phyloP scores from a whole-genome alignment of 2,888 invertebrate species.

The Lepidocyrtoides sp. region DNA sequence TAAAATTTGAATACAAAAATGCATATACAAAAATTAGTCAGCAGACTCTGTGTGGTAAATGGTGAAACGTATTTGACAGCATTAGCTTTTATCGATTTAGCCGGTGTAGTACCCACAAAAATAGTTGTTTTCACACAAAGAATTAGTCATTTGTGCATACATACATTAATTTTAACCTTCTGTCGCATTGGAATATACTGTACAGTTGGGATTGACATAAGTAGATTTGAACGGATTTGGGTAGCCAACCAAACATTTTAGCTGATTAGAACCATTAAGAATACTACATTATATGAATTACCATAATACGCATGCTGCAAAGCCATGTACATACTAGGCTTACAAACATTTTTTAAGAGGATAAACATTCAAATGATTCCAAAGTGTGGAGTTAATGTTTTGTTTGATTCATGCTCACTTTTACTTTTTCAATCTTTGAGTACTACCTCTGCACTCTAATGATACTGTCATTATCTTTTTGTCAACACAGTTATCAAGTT shows the following conservation, averaged over 20 bases:
- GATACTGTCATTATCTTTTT: neutral
- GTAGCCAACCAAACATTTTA: neutral
- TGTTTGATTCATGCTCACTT: neutral
- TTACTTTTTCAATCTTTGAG: constrained; percentile 6
- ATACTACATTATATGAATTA: neutral
- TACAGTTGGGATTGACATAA: neutral
- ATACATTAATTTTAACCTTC: too few relatives aligned
- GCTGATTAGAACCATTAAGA: neutral
- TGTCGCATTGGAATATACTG: neutral
- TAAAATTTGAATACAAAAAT: too few relatives aligned
- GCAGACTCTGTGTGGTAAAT: too few relatives aligned
- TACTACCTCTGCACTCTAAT: neutral
- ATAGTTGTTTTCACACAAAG: neutral
- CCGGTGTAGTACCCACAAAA: neutral
- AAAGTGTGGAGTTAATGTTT: neutral
- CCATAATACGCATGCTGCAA: neutral
- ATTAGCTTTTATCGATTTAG: too few relatives aligned
- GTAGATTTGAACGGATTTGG: constrained; percentile 8
- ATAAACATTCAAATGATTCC: neutral
- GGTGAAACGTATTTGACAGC: too few relatives aligned
- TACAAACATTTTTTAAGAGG: neutral
- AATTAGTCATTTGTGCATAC: neutral
- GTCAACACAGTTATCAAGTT: neutral
- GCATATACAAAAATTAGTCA: too few relatives aligned
- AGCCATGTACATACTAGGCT: neutral